Percentiles rank a stretch among this genome's conserved stretches.
Conservation (phyloP, 53 echinoderm and acorn worm species). For the Echinarachnius parma region DNA sequence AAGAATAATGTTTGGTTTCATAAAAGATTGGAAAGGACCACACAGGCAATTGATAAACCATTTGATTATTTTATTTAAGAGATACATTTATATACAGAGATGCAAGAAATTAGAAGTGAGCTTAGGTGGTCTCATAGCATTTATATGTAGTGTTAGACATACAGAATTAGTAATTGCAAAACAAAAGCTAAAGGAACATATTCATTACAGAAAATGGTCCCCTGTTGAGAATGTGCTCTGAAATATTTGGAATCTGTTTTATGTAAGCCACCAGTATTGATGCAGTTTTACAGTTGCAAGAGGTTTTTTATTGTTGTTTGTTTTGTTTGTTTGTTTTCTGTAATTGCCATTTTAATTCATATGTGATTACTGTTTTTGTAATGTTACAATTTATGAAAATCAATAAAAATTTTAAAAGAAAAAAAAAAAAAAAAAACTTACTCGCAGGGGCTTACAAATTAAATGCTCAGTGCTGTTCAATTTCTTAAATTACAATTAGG, state of each 20-base stretch:
- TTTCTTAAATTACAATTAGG: no score
- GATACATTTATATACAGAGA: background rate
- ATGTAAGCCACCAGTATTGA: background rate
- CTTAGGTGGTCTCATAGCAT: background rate
- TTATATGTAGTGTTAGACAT: background rate
- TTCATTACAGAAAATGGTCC: background rate
- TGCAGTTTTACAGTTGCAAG: no score
- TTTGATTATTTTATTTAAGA: background rate
- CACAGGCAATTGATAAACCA: background rate
- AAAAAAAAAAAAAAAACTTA: background rate
- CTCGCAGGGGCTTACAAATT: no score
- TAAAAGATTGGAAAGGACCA: background rate
- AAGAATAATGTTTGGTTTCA: background rate
- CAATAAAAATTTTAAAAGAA: background rate
- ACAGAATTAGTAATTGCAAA: background rate
- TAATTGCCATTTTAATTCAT: background rate
- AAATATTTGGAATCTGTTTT: background rate
- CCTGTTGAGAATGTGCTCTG: background rate
- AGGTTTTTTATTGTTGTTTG: background rate
- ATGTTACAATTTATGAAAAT: background rate
- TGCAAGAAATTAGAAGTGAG: background rate
- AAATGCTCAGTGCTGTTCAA: no score
- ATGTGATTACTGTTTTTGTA: background rate
- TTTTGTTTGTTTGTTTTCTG: background rate
- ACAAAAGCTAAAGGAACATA: conserved; percentile 7